Evolutionary conservation across 2,888 invertebrate genomes (phyloP), one percentile per base, ranked within the genome.

Genomic region (Tanypteryx hageni): DNA sequence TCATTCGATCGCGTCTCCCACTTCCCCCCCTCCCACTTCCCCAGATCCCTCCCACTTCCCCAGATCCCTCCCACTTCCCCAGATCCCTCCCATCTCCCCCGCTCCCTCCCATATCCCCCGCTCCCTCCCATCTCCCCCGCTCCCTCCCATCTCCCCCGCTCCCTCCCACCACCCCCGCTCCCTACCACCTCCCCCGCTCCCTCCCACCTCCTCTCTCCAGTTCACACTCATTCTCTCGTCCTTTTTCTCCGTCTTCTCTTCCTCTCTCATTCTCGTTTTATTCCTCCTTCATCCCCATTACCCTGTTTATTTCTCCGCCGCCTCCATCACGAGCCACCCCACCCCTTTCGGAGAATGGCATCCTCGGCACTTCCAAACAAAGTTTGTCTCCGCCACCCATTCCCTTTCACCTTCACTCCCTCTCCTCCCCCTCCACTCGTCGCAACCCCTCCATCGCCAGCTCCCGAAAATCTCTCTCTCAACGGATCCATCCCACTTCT

Each of bases 321-420:
- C 56, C 16, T 10, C 56, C 18, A 57, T 83, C n/a, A 11, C 8
- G n/a, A 3, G 44, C 82, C 0, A 14, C 81, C 27, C 27, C 13
- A 76, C 76, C 76, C 76, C 76, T 76, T 76, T 76, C 27, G 76
- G 22, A 76, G 76, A 76, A 76, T 76, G 76, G 76, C 76, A 76
- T 76, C 76, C 76, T 76, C 22, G 76, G 76, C 76, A 76, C 76
- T 76, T 76, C 22, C 76, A 76, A 76, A 76, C 76, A 56, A 56
- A n/a, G 57, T 57, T 57, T 58, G 57, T 58, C 56, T 85, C 13
- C 86, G 27, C 85, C 27, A 5, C 27, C 57, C 84, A 84, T 84
- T 84, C 57, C 57, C 85, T 58, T 58, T 85, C 58, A n/a, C 57
- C 85, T 61, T 61, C 58, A 64, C 18, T 27, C 61, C 58, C 61